Evolutionary conservation across 2,113 vertebrate species (phyloP), one percentile per base, ranked within the genome.

Genomic region (Peromyscus maniculatus): DNA sequence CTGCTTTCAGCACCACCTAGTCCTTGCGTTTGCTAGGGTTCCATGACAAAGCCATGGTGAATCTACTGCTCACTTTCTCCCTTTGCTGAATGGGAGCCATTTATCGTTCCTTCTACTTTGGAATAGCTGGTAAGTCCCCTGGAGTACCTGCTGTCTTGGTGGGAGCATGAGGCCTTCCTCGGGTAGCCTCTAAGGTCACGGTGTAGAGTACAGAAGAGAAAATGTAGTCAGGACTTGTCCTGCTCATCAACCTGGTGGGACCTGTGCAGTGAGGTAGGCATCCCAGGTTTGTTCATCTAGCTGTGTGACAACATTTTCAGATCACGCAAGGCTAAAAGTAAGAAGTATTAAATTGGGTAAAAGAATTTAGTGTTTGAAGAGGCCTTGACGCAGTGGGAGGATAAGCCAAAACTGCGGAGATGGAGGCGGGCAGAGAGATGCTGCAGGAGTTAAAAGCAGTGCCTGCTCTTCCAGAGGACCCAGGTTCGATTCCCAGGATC

Each of bases 231-330:
- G 43, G 7, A 36, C 4, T 13, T 69, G 46, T 26, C 28, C 39
- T 55, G 7, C 74, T 36, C 31, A 0, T 49, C n/a, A 74, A 52
- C 59, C 43, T 8, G 22, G 0, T n/a, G 8, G 8, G 15, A 28
- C 74, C 78, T 87, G 36, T 84, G 10, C 75, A 49, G 0, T 57
- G 88, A 43, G 52, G 31, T 66, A 9, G 3, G 19, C 33, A 8
- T 33, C 52, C 94, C 64, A 59, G n/a, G 74, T 66, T 84, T 87
- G 26, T 1, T 55, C 43, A 11, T 26, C 79, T 52, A 78, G 80
- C 52, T 46, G 0, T 28, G 31, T 91, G 49, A 83, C 74, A 39
- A 49, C 5, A 9, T 7, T 21, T 91, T 26, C 33, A 57, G 7
- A 62, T 87, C n/a, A 74, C 49, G 74, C 57, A 49, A 39, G 82